A percentile compares a stretch with the other conserved stretches of the same genome.
phyloP scores from a whole-genome alignment of 2,113 vertebrate species.

The Leptocoma aspasia region DNA sequence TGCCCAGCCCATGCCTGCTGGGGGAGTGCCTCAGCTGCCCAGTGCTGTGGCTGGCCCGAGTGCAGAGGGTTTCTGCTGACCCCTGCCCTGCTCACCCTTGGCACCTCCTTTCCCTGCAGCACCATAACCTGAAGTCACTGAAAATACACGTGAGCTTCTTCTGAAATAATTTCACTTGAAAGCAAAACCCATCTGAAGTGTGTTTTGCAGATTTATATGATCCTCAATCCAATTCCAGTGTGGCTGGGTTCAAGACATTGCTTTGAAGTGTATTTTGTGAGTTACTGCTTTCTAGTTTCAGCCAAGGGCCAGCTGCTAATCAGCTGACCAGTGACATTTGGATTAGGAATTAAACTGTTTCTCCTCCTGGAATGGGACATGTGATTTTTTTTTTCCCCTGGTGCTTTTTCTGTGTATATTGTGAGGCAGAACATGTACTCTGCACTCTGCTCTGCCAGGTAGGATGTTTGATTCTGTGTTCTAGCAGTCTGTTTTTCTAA shows the following conservation, averaged over 20 bases:
- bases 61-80: background rate
- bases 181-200: background rate
- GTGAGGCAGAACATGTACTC: background rate
- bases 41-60: background rate
- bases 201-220: background rate
- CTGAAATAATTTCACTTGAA: background rate
- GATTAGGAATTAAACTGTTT: constrained; percentile 25
- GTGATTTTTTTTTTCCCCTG: background rate
- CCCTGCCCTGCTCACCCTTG: background rate
- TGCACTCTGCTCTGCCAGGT: background rate
- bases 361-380: background rate
- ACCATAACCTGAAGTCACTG: background rate
- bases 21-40: background rate
- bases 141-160: fast-evolving
- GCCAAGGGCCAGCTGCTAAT: background rate
- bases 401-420: background rate
- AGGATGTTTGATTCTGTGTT: background rate
- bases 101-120: background rate
- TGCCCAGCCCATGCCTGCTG: fast-evolving
- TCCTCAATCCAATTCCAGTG: background rate
- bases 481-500: background rate
- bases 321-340: constrained; percentile 21
- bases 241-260: background rate
- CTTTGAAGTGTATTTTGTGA: background rate
- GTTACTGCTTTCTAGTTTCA: background rate